Conservation (phyloP, 2,888 invertebrate genomes). For the Acleris emargana region DNA sequence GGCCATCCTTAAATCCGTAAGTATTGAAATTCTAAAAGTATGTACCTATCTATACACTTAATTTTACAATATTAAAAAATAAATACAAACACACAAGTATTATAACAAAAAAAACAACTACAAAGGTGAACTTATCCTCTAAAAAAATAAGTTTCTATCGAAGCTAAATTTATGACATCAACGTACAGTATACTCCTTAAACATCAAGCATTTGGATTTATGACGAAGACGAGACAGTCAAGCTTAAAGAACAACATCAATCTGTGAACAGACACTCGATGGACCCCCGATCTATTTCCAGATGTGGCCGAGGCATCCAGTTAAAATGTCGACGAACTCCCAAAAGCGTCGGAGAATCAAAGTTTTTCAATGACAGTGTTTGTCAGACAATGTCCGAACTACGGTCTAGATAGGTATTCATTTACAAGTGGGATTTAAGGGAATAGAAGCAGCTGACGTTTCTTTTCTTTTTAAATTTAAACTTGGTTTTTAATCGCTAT, state of each 20-base stretch:
- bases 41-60: too few species aligned
- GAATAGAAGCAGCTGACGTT: conserved; percentile 6
- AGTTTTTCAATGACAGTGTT: conserved; percentile 69
- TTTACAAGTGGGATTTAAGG: conserved; percentile 46
- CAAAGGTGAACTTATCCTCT: too few species aligned
- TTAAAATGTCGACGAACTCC: conserved; percentile 69
- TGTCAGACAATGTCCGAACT: conserved; percentile 46
- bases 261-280: conserved; percentile 5
- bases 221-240: conserved; percentile 33
- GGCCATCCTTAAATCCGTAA: too few species aligned
- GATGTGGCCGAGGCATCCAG: conserved; percentile 52
- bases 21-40: too few species aligned
- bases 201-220: conserved; percentile 32
- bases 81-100: too few species aligned
- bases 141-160: too few species aligned
- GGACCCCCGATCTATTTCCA: conserved; percentile 53
- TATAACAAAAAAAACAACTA: too few species aligned
- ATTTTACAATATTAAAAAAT: too few species aligned
- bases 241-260: conserved; percentile 31
- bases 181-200: conserved; percentile 16
- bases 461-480: not conserved
- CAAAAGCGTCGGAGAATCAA: conserved; percentile 48
- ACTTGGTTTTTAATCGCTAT: not conserved
- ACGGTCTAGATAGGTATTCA: conserved; percentile 38
- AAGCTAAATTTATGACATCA: too few species aligned